These are phyloP conservation scores for Platyscapa corneri DNA, from an alignment of 1,140 invertebrate species.

Conservation along the genomic window DNA sequence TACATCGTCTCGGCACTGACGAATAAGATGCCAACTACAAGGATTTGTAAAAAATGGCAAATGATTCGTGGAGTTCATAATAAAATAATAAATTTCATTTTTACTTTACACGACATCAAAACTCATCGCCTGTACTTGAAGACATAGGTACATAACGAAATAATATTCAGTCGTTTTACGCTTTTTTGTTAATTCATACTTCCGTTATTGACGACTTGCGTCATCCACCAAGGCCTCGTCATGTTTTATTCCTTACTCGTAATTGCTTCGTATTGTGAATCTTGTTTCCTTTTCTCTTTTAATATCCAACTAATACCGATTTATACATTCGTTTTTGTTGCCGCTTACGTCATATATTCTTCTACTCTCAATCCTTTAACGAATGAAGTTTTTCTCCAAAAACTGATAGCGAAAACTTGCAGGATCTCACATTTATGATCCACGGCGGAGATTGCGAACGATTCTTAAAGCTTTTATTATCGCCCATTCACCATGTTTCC, in stretches of 20 bases:
- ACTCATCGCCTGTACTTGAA: too few species aligned
- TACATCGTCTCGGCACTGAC: too few species aligned
- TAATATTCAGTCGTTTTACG: not conserved
- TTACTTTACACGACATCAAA: too few species aligned
- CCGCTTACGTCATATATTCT: not conserved
- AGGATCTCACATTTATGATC: constrained; percentile 34
- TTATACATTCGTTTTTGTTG: constrained; percentile 27
- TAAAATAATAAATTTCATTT: too few species aligned
- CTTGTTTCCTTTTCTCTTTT: not conserved
- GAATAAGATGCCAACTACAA: too few species aligned
- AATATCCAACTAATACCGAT: not conserved
- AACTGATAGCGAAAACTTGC: constrained; percentile 23
- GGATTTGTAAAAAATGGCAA: too few species aligned
- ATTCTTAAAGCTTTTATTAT: constrained; percentile 32
- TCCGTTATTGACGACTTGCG: not conserved
- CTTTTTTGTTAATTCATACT: not conserved
- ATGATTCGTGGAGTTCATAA: too few species aligned
- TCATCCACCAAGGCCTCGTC: not conserved
- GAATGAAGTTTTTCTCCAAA: constrained; percentile 18
- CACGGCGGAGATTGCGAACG: not conserved
- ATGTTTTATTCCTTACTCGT: not conserved
- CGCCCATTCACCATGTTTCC: not conserved
- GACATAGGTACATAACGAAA: too few species aligned
- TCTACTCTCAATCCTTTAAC: not conserved
- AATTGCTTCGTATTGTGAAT: not conserved